phyloP scores from a whole-genome alignment of 1,140 invertebrate species.

The Sarcophaga bullata region DNA sequence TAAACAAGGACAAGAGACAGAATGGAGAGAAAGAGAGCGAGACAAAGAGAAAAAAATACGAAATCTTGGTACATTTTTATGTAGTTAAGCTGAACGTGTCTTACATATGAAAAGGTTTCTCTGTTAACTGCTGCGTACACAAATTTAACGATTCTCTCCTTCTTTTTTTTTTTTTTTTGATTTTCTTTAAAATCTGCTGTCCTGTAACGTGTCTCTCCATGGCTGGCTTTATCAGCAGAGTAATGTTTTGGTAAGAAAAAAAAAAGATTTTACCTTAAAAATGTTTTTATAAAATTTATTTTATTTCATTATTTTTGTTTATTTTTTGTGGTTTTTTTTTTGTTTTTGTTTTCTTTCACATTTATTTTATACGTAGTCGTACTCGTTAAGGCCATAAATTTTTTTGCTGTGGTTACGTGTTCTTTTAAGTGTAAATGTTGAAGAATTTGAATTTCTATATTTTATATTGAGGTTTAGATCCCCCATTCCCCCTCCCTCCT shows the following conservation, averaged over 20 bases:
- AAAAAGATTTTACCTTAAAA: not conserved
- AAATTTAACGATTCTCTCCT: too few species aligned
- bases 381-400: constrained; percentile 24
- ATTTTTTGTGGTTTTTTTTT: not conserved
- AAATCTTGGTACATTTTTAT: constrained; percentile 8
- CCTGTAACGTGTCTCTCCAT: too few species aligned
- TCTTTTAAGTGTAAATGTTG: constrained; percentile 23
- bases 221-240: too few species aligned
- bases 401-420: constrained; percentile 17
- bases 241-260: not conserved
- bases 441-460: constrained; percentile 22
- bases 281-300: constrained; percentile 19
- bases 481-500: not conserved
- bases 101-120: constrained; percentile 20
- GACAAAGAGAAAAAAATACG: not conserved
- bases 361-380: not conserved
- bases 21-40: not conserved
- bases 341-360: not conserved
- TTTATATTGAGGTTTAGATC: constrained; percentile 3
- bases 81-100: constrained; percentile 12
- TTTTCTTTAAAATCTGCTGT: not conserved
- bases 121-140: too few species aligned
- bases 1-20: not conserved
- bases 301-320: too few species aligned
- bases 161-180: not conserved